Evolutionary conservation across 2,113 vertebrate species (phyloP).

Genomic region (Aleadryas rufinucha): DNA sequence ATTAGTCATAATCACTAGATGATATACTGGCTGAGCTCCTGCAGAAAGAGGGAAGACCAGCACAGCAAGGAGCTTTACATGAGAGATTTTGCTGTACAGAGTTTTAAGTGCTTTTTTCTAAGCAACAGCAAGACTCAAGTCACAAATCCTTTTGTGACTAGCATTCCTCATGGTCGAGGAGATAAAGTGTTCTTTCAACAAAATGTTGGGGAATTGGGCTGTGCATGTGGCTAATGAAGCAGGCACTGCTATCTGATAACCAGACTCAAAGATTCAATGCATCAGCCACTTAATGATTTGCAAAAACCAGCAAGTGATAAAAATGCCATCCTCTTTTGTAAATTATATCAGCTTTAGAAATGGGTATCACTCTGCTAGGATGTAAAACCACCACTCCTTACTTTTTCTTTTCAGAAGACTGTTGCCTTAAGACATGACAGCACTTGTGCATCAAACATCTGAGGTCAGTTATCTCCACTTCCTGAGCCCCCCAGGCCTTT

Average conservation of each 20-base stretch:
- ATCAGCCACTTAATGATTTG: background rate
- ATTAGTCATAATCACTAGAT: background rate
- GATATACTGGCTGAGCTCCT: background rate
- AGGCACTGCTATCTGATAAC: background rate
- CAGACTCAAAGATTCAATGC: background rate
- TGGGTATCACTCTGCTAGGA: background rate
- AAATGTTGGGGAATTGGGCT: background rate
- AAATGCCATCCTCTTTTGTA: background rate
- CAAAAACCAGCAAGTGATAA: background rate
- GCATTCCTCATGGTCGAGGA: background rate
- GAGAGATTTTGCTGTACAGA: background rate
- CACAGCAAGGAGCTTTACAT: background rate
- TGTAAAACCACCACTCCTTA: background rate
- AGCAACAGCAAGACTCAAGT: background rate
- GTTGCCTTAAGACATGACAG: background rate
- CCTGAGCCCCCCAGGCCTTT: conserved; percentile 9
- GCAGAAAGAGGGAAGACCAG: background rate
- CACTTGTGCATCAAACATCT: background rate
- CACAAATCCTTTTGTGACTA: background rate
- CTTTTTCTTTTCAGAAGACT: background rate
- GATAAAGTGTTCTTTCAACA: background rate
- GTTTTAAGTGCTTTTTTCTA: background rate
- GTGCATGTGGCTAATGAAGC: background rate
- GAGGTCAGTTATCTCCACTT: conserved; percentile 9
- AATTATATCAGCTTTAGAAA: background rate